Evolutionary conservation across 2,888 invertebrate species (phyloP).

Genomic region (Ramazzottius varieornatus): DNA sequence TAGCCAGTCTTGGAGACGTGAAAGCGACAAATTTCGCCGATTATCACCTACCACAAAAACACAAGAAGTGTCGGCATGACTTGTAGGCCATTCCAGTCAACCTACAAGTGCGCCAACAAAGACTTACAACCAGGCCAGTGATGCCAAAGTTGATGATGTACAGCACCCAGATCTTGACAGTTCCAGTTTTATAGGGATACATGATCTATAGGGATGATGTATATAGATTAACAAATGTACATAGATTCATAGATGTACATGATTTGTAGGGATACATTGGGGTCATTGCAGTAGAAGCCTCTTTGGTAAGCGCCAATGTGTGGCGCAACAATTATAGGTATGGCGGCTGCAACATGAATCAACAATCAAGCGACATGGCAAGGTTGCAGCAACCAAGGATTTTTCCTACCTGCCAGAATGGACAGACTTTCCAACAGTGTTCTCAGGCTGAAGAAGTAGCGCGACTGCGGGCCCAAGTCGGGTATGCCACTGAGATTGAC

Average conservation of each 20-base stretch:
- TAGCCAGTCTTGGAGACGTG: neutral
- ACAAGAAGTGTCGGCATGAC: too few relatives aligned
- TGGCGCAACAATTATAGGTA: neutral
- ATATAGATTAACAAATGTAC: neutral
- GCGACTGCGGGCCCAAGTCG: too few relatives aligned
- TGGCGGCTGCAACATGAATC: neutral
- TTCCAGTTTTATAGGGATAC: neutral
- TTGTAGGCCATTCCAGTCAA: too few relatives aligned
- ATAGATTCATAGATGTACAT: neutral
- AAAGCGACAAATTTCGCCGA: neutral
- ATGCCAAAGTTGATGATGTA: neutral
- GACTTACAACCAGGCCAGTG: neutral
- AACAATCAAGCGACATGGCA: neutral
- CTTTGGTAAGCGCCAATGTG: neutral
- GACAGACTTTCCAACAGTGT: neutral
- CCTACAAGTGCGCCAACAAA: too few relatives aligned
- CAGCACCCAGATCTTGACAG: neutral
- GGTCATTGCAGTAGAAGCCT: neutral
- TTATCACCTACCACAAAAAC: neutral
- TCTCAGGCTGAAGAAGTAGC: neutral
- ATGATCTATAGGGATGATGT: neutral
- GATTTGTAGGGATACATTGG: neutral
- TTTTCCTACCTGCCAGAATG: neutral
- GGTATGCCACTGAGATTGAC: too few relatives aligned
- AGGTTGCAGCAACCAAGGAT: too few relatives aligned